Percentiles rank a stretch among this genome's conserved stretches.
phyloP scores from a whole-genome alignment of 2,113 vertebrate genomes.

The Lutjanus erythropterus region DNA sequence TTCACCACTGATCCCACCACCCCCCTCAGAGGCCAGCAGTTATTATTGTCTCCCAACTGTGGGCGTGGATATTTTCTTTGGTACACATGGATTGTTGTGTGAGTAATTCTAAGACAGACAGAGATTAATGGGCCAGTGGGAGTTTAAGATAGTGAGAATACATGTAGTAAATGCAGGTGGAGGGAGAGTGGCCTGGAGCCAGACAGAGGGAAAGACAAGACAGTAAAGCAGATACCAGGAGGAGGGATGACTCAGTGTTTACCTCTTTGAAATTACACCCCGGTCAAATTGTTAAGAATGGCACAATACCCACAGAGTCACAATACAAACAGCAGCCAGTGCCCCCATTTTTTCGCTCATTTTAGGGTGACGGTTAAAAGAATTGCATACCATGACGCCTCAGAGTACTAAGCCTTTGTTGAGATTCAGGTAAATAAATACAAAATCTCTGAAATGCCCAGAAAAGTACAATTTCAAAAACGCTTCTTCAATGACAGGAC shows the following conservation, averaged over 20 bases:
- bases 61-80: not conserved
- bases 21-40: not conserved
- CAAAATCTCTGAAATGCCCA: not conserved
- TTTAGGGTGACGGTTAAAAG: conserved; percentile 6
- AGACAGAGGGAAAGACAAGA: conserved; percentile 24
- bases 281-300: conserved; percentile 32
- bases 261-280: conserved; percentile 43
- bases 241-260: conserved; percentile 54
- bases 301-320: conserved; percentile 5
- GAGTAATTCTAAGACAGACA: not conserved
- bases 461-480: conserved; percentile 16
- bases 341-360: conserved; percentile 11
- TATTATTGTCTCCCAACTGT: not conserved
- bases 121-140: conserved; percentile 8
- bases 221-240: conserved; percentile 3
- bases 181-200: not conserved
- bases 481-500: conserved; percentile 18
- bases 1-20: not conserved
- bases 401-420: conserved; percentile 11
- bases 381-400: conserved; percentile 5
- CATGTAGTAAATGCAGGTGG: conserved; percentile 21
- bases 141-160: conserved; percentile 7
- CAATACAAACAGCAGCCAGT: conserved; percentile 10
- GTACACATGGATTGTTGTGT: not conserved
- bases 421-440: conserved; percentile 16